Base-by-base conservation (phyloP, 2,797 vertebrate genomes). In the Pantherophis alleghaniensis region DNA sequence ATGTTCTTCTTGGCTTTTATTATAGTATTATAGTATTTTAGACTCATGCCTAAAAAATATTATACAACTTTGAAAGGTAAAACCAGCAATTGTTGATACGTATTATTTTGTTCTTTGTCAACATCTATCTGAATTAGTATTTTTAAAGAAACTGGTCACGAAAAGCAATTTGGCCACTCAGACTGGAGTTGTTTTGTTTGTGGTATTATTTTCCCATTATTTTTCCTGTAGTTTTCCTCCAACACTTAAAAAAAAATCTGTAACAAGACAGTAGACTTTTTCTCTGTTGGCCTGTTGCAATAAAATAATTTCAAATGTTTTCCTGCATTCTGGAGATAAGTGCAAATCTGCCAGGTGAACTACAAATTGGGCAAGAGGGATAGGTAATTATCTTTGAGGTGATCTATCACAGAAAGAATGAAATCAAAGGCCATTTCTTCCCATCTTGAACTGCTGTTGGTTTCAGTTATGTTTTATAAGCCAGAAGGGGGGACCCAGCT, bases 401-500 rank as follows among this genome's bases (percentile, higher is more conserved):
- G 66, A 87, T 74, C 53, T 13, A 66, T 90, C 61, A 91, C 53
- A 59, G 51, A 91, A 91, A 91, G 26, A 47, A 59, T 16, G 42
- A 91, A 88, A 69, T 83, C 59, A 88, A 90, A 47, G 26, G 42
- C 86, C 16, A 88, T 86, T 89, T 89, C 60, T 28, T 86, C 51
- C 87, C 51, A 86, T 89, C 69, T 42, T 57, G 87, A 63, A 86
- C 22, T 63, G 69, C 51, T 89, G 57, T 26, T 7, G 57, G 57
- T 83, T 91, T 89, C 69, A 11, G 42, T 56, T 56, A 79, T 32
- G 61, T 91, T 61, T 88, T 57, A 63, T 56, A 91, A 91, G 90
- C 32, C 90, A 93, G 90, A 89, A 93, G 90, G 32, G 93, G 51
- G 66, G 22, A 66, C 87, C 32, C 93, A 93, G 69, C 90, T 93